Percentiles rank a stretch among this genome's conserved stretches.
phyloP scores from a whole-genome alignment of 1,140 invertebrate genomes.

The Centruroides sculpturatus region DNA sequence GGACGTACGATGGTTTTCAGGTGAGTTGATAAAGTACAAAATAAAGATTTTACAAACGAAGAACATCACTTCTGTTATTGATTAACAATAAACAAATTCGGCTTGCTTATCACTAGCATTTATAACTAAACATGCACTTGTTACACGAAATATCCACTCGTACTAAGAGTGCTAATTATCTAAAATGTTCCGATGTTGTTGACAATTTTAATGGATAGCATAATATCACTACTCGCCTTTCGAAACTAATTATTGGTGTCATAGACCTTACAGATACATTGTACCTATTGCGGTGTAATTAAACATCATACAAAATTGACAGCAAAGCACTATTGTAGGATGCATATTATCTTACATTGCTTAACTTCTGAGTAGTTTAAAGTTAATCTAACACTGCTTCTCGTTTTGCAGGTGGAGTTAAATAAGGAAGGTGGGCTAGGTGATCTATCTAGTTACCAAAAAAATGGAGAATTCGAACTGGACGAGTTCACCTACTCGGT shows the following conservation, averaged over 20 bases:
- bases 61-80: neutral
- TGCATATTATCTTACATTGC: neutral
- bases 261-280: neutral
- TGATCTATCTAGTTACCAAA: slow-evolving; percentile 42
- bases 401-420: neutral
- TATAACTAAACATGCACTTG: too few species aligned
- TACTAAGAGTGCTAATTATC: neutral
- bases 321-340: neutral
- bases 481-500: slow-evolving; percentile 31
- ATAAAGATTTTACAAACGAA: too few species aligned
- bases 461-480: slow-evolving; percentile 43
- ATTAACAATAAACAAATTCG: too few species aligned
- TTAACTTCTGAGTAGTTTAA: neutral
- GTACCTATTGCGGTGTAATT: neutral
- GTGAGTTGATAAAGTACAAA: neutral
- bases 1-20: slow-evolving; percentile 63
- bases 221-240: neutral
- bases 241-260: neutral
- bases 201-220: neutral
- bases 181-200: neutral
- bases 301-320: neutral
- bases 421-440: slow-evolving; percentile 22
- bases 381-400: neutral
- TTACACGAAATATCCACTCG: neutral
- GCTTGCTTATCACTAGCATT: too few species aligned